Conservation (phyloP, 2,888 invertebrate species). For the Archaeoteleia sp. region DNA sequence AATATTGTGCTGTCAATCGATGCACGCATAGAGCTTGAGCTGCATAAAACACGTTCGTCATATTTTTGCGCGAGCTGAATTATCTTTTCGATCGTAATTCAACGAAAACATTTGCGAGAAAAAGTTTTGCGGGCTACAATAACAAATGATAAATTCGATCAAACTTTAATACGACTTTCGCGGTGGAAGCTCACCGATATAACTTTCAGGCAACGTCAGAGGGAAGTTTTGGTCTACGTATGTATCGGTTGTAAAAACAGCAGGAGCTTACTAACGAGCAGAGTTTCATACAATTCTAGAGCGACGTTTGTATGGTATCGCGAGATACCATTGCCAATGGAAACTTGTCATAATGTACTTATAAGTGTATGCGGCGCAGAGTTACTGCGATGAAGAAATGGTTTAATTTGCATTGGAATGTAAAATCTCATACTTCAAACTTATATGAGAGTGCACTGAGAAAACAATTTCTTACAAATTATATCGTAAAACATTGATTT, state of each 20-base stretch:
- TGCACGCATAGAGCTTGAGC: too few relatives aligned
- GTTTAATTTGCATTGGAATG: conserved; percentile 3
- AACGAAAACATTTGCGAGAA: conserved; percentile 34
- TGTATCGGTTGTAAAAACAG: conserved; percentile 45
- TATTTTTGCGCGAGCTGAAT: conserved; percentile 31
- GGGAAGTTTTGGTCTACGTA: conserved; percentile 28
- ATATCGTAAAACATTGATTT: too few relatives aligned
- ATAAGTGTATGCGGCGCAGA: neutral
- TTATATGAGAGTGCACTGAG: too few relatives aligned
- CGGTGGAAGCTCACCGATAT: conserved; percentile 29
- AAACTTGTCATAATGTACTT: conserved; percentile 11
- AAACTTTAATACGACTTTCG: conserved; percentile 38
- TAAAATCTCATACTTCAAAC: too few relatives aligned
- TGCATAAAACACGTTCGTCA: conserved; percentile 9
- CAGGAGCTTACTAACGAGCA: conserved; percentile 44
- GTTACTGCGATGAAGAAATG: conserved; percentile 12
- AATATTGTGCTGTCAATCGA: too few relatives aligned
- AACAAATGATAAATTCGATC: conserved; percentile 49
- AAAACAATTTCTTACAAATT: too few relatives aligned
- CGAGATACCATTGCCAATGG: conserved; percentile 35
- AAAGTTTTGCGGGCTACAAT: conserved; percentile 35
- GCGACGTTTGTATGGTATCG: conserved; percentile 38
- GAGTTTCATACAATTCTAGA: conserved; percentile 35
- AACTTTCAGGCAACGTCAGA: conserved; percentile 41
- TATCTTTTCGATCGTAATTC: conserved; percentile 41